Conservation (phyloP, 2,797 vertebrate species). For the Thamnophis elegans region DNA sequence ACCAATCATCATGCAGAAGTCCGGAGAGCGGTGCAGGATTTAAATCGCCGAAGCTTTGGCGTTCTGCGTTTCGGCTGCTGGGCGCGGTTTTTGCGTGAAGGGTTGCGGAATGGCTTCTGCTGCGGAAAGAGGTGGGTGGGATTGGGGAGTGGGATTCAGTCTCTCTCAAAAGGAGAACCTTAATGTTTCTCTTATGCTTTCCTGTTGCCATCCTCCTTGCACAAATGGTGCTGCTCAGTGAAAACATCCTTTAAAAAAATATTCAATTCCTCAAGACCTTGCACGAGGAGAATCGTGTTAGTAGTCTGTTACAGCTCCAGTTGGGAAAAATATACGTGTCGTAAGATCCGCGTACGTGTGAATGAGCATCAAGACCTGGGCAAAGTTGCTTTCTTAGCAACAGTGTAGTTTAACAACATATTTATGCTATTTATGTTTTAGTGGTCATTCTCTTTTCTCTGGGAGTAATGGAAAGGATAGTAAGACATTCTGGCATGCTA, state of each 20-base stretch:
- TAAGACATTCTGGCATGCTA: not conserved
- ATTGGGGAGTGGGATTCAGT: not conserved
- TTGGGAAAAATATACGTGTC: not conserved
- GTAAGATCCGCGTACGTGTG: not conserved
- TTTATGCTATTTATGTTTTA: not conserved
- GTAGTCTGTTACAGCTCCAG: not conserved
- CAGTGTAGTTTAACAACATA: not conserved
- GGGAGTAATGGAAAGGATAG: not conserved
- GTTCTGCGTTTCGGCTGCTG: not conserved
- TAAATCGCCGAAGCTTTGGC: not conserved
- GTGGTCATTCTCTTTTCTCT: not conserved
- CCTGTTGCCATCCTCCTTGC: not conserved
- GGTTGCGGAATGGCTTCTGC: slow-evolving; percentile 30
- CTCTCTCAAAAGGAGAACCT: not conserved
- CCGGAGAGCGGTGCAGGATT: not conserved
- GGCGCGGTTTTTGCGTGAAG: not conserved
- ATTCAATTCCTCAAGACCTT: not conserved
- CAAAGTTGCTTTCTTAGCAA: not conserved
- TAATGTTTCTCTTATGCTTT: not conserved
- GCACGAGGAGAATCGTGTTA: not conserved
- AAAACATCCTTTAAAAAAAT: not conserved
- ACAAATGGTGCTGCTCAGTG: not conserved
- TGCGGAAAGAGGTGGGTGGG: slow-evolving; percentile 42
- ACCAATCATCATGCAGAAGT: slow-evolving; percentile 9
- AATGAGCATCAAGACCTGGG: not conserved